Base-by-base conservation (phyloP, 2,797 vertebrate species). In the Rhabdophis nuchalis region DNA sequence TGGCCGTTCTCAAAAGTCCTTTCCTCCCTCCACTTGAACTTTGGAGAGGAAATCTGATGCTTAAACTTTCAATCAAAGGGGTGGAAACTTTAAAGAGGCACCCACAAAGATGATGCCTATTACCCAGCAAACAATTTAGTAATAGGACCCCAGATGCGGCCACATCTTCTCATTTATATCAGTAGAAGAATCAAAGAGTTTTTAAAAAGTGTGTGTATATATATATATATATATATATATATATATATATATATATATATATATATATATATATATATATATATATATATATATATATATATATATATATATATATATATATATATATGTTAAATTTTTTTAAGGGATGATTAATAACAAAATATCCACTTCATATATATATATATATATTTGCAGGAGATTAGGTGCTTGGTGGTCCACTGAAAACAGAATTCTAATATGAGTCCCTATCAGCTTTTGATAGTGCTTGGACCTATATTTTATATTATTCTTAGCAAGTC, bases 1-100 rank as follows among this genome's bases (percentile, higher is more conserved):
- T 56, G 90, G 60, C 12, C 46, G 72, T 95, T 46, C 89, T 91
- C 91, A 52, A 86, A 54, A 96, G 88, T 88, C 82, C 29, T 56
- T 11, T 60, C 36, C 18, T 20, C 27, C n/a, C 41, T 16, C 90
- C 29, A 85, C 89, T 89, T 92, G 5, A 77, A 94, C 29, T 94
- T 95, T 90, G 89, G 27, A 92, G 85, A 52, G 23, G 57, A 93
- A 94, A 85, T 29, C 60, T 68, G 90, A 13, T 86, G 8, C 7
- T 25, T 82, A 7, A 90, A 32, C 10, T 25, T 60, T 86, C 0
- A 36, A 52, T 89, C 54, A 92, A 4, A 58, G 57, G 32, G 46
- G 0, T 23, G 52, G 64, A 92, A 88, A 46, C 58, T 95, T 93
- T 92, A 89, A 53, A 89, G 25, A 52, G 92, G 88, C 68, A 86